Evolutionary conservation across 2,113 vertebrate genomes (phyloP).

Genomic region (Campylomormyrus tamandua): DNA sequence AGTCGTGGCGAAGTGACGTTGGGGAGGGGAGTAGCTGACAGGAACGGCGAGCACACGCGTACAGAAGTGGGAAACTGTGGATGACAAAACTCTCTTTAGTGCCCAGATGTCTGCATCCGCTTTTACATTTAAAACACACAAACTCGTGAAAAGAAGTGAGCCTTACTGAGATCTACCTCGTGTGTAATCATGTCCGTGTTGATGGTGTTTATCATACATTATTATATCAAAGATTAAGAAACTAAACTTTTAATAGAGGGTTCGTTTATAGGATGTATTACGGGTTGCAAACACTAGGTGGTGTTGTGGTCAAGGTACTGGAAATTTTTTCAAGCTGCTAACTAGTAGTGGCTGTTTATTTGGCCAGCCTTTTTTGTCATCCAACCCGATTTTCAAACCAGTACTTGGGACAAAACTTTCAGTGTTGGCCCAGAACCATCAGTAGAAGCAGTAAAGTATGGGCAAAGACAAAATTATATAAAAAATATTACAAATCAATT

Average conservation of each 20-base stretch:
- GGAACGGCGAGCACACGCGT: constrained; percentile 11
- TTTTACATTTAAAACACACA: background rate
- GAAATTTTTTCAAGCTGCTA: background rate
- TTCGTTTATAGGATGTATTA: background rate
- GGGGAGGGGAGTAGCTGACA: constrained; percentile 31
- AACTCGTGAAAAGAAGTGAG: background rate
- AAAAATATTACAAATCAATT: background rate
- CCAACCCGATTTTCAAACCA: background rate
- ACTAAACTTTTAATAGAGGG: background rate
- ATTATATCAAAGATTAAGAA: background rate
- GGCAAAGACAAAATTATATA: background rate
- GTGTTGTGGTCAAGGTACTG: background rate
- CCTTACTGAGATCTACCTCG: background rate
- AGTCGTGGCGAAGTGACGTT: constrained; percentile 35
- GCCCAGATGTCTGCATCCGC: background rate
- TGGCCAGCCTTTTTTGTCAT: background rate
- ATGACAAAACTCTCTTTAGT: background rate
- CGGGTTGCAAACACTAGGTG: background rate
- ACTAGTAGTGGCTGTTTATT: background rate
- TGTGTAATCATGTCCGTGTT: background rate
- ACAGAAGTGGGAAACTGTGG: background rate
- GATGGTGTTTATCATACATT: background rate
- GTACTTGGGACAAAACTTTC: background rate
- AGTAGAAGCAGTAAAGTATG: background rate
- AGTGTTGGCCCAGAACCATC: background rate